Evolutionary conservation across 1,140 invertebrate species (phyloP).

Genomic region (Holotrichia oblita): DNA sequence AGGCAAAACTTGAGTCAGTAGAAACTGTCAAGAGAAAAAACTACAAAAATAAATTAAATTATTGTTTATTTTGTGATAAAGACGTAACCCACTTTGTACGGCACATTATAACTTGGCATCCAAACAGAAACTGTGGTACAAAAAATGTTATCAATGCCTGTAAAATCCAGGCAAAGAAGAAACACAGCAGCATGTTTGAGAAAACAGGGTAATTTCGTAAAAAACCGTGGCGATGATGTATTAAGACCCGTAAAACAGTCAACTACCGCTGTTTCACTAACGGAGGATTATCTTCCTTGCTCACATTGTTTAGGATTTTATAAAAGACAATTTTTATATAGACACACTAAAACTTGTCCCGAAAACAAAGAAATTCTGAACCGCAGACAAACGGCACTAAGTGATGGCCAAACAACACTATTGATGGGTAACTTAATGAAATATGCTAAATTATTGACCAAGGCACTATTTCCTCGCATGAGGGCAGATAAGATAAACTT

Average conservation of each 20-base stretch:
- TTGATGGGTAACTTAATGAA: conserved; percentile 1
- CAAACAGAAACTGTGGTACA: no score
- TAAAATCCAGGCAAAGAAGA: no score
- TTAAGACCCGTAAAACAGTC: no score
- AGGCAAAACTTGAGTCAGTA: no score
- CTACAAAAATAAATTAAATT: no score
- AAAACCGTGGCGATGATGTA: conserved; percentile 30
- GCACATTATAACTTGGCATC: no score
- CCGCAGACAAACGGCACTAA: background rate
- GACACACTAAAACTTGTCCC: conserved; percentile 44
- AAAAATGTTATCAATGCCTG: no score
- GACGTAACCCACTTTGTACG: no score
- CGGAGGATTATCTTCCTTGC: conserved; percentile 44
- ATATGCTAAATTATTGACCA: background rate
- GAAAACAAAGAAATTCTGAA: background rate
- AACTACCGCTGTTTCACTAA: no score
- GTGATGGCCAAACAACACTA: conserved; percentile 32
- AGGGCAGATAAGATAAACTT: conserved; percentile 27
- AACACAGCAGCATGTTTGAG: conserved; percentile 39
- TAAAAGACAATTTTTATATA: conserved; percentile 44
- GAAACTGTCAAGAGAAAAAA: no score
- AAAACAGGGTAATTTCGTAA: conserved; percentile 46
- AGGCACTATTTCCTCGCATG: conserved; percentile 16
- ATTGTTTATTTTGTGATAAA: no score
- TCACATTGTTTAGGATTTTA: conserved; percentile 45